Evolutionary conservation across 2,888 invertebrate genomes (phyloP).

Genomic region (Diarsia dahlii): DNA sequence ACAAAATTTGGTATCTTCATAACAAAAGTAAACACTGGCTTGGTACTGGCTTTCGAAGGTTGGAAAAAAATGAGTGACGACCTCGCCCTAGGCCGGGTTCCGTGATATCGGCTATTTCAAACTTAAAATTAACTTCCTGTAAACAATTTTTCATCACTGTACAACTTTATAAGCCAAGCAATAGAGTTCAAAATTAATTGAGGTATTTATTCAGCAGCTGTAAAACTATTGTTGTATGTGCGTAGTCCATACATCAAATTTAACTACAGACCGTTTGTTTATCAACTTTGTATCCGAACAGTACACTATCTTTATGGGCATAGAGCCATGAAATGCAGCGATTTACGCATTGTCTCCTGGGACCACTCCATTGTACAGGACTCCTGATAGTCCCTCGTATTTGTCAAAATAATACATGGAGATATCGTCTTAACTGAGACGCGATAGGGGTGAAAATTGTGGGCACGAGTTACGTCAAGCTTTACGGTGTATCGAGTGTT

Average conservation of each 20-base stretch:
- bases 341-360: slow-evolving; percentile 72
- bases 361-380: slow-evolving; percentile 67
- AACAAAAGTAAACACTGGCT: slow-evolving; percentile 68
- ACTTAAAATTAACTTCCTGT: slow-evolving; percentile 30
- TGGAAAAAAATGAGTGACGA: slow-evolving; percentile 71
- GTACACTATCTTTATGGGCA: slow-evolving; percentile 74
- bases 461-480: slow-evolving; percentile 26
- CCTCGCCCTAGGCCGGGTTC: slow-evolving; percentile 70
- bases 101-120: slow-evolving; percentile 53
- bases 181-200: slow-evolving; percentile 54
- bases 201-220: slow-evolving; percentile 24
- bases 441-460: slow-evolving; percentile 49
- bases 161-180: slow-evolving; percentile 22
- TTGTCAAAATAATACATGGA: slow-evolving; percentile 57
- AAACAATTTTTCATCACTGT: slow-evolving; percentile 15
- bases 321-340: slow-evolving; percentile 70
- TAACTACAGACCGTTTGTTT: slow-evolving; percentile 75
- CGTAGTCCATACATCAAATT: slow-evolving; percentile 74
- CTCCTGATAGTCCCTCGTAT: slow-evolving; percentile 52
- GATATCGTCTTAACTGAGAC: slow-evolving; percentile 52
- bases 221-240: slow-evolving; percentile 48
- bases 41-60: slow-evolving; percentile 41
- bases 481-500: slow-evolving; percentile 45
- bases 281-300: slow-evolving; percentile 75
- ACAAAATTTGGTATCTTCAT: slow-evolving; percentile 69